Base-by-base conservation (phyloP, 2,888 invertebrate genomes). In the Elysia crispata region DNA sequence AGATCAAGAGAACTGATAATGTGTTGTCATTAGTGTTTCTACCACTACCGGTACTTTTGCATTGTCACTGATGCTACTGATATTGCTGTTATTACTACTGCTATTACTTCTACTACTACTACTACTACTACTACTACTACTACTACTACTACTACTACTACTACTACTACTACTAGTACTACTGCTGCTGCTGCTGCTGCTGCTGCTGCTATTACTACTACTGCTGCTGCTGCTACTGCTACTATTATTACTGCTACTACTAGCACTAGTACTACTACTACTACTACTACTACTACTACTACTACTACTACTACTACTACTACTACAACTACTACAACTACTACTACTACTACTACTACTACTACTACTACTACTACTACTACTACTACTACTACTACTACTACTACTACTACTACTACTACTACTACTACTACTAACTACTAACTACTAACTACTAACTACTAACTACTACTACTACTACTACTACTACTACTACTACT, bases 401-500 rank as follows among this genome's bases (percentile, higher is more conserved):
- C 60, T 23, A 60, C 60, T 23, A 23, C 25, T 23, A 60, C 60
- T 23, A 23, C 25, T 23, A 60, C 60, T 23, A 60, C 60, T 23
- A 23, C 60, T 25, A 23, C 60, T 25, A n/a, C 25, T 25, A 60
- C 60, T 25, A 25, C 25, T 25, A 23, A 23, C 60, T 60, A 6
- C 6, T 3, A 23, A 5, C 64, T 8, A 62, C 64, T 1, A n/a
- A 41, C 1, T 31, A 62, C 20, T 20, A 13, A 57, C 41, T 20
- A 3, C 54, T n/a, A 28, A 75, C 62, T 62, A 62, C 75, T 75
- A 75, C 75, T 75, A 75, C 75, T 75, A 75, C 60, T 76, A 76
- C 49, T 66, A 41, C 28, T 33, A 41, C 57, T 50, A 54, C 41
- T 41, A 41, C 41, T 41, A 41, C 41, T 41, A 41, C 41, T 41